phyloP scores from a whole-genome alignment of 2,797 vertebrate species.

The Hypotaenidia okinawae region DNA sequence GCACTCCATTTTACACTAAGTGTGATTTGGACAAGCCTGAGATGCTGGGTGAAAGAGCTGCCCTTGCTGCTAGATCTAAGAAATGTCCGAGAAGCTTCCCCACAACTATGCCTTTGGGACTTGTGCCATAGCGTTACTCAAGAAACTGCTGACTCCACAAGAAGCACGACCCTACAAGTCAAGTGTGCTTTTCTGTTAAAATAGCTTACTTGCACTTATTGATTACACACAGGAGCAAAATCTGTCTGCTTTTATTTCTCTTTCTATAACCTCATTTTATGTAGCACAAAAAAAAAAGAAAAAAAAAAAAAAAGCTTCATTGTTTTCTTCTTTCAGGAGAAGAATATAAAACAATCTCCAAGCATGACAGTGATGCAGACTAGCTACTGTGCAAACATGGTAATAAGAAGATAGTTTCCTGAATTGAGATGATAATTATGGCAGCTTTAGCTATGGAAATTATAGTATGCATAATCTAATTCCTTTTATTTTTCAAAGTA shows the following conservation, averaged over 20 bases:
- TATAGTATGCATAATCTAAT: neutral
- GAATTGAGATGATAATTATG: neutral
- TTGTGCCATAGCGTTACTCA: neutral
- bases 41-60: constrained; percentile 1
- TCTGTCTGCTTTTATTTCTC: neutral
- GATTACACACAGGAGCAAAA: neutral
- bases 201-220: neutral
- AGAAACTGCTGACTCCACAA: neutral
- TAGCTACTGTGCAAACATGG: neutral
- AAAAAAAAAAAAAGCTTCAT: neutral
- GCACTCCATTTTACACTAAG: constrained; percentile 17
- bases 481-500: constrained; percentile 19
- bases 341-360: neutral
- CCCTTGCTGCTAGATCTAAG: neutral
- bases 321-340: neutral
- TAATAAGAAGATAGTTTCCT: neutral
- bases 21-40: constrained; percentile 1
- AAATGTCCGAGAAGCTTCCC: neutral
- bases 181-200: neutral
- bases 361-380: neutral
- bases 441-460: neutral
- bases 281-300: neutral
- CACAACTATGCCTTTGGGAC: neutral
- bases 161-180: neutral
- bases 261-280: neutral